Percentiles rank a stretch among this genome's conserved stretches.
Conservation (phyloP, 2,113 vertebrate genomes). For the Chloroceryle aenea region DNA sequence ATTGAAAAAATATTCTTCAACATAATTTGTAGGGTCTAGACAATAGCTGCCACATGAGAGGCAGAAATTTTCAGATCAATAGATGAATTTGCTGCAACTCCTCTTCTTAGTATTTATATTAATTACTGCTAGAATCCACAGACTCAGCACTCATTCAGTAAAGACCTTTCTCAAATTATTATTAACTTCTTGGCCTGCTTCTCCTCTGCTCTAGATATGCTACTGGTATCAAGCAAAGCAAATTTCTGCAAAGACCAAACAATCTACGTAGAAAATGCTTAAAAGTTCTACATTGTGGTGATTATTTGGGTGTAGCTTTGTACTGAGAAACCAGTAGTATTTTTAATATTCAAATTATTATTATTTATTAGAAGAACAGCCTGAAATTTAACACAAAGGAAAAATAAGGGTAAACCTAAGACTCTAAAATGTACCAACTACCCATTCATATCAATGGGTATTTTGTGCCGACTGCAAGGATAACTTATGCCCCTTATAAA, state of each 20-base stretch:
- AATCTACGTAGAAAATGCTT: background rate
- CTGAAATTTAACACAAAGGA: background rate
- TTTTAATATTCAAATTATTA: background rate
- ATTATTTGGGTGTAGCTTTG: background rate
- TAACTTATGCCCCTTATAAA: constrained; percentile 49
- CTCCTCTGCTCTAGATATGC: background rate
- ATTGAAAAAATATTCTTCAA: constrained; percentile 28
- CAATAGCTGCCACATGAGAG: background rate
- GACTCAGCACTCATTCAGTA: background rate
- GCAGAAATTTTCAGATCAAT: constrained; percentile 14
- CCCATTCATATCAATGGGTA: constrained; percentile 28
- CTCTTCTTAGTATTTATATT: background rate
- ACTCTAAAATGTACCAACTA: background rate
- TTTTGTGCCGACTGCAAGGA: constrained; percentile 19
- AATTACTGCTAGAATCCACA: background rate
- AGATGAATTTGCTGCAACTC: background rate
- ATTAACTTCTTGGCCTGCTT: background rate
- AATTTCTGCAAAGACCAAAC: background rate
- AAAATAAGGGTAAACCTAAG: background rate
- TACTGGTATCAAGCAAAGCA: background rate
- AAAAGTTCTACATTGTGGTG: background rate
- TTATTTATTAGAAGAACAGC: background rate
- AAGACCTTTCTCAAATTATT: background rate
- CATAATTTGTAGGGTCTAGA: constrained; percentile 1
- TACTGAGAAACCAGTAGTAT: background rate